These are phyloP conservation scores for Todiramphus chloris DNA, from an alignment of 2,113 vertebrate genomes.

Conservation along the genomic window DNA sequence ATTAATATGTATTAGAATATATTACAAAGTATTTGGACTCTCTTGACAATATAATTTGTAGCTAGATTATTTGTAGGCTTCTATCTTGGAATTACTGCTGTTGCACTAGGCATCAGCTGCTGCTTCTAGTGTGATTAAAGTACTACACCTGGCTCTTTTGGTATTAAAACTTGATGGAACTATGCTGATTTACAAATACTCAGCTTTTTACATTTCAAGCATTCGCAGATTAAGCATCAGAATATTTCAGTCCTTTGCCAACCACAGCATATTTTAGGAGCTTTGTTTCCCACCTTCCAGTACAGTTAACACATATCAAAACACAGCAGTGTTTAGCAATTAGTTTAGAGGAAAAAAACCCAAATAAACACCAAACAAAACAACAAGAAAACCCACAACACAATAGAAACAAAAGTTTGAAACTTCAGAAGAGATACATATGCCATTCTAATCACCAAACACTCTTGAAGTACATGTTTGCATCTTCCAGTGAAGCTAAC, in stretches of 20 bases:
- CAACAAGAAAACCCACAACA: too few relatives aligned
- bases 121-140: slow-evolving; percentile 19
- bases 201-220: background rate
- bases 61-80: slow-evolving; percentile 42
- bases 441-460: background rate
- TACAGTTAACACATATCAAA: background rate
- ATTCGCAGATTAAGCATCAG: background rate
- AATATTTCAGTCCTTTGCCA: background rate
- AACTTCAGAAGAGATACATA: background rate
- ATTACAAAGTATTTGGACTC: slow-evolving; percentile 58
- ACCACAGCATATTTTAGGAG: background rate
- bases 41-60: slow-evolving; percentile 62
- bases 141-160: background rate
- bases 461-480: background rate
- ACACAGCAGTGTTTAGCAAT: background rate
- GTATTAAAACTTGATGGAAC: background rate
- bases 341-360: background rate
- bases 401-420: background rate
- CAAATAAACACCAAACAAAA: too few relatives aligned
- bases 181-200: background rate
- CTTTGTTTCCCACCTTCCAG: background rate
- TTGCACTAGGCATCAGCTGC: background rate
- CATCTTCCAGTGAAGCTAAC: background rate
- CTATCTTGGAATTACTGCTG: slow-evolving; percentile 1
- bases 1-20: slow-evolving; percentile 76